These are phyloP conservation scores for Aegotheles bennettii DNA, from an alignment of 2,113 vertebrate species.

Conservation along the genomic window DNA sequence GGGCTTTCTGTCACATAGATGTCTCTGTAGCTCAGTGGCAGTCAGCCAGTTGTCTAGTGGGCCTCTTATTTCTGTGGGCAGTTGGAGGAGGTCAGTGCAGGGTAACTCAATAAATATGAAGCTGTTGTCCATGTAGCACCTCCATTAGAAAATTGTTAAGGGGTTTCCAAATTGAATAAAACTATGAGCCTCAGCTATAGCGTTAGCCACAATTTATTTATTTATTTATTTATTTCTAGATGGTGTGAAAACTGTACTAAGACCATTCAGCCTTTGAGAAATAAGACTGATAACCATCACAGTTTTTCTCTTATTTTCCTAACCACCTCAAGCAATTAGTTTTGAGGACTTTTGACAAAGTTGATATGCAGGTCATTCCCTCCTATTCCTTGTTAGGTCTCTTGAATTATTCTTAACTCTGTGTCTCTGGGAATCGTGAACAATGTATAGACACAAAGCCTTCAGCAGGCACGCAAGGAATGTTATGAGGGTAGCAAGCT, in stretches of 20 bases:
- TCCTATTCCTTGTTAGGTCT: not conserved
- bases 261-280: not conserved
- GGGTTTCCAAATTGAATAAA: not conserved
- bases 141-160: not conserved
- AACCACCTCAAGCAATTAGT: not conserved
- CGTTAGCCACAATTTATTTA: not conserved
- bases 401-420: not conserved
- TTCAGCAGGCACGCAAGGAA: conserved; percentile 12
- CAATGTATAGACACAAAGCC: not conserved
- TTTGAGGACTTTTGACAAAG: not conserved
- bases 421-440: rapidly evolving
- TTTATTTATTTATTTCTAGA: no score
- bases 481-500: conserved; percentile 21
- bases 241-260: not conserved
- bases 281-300: not conserved
- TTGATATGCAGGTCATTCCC: not conserved
- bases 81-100: not conserved
- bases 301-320: not conserved
- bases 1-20: not conserved
- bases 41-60: not conserved
- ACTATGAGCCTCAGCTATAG: not conserved
- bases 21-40: not conserved
- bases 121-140: not conserved
- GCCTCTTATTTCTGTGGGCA: not conserved
- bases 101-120: not conserved